Evolutionary conservation across 1,140 invertebrate genomes (phyloP).

Genomic region (Hyphantria cunea): DNA sequence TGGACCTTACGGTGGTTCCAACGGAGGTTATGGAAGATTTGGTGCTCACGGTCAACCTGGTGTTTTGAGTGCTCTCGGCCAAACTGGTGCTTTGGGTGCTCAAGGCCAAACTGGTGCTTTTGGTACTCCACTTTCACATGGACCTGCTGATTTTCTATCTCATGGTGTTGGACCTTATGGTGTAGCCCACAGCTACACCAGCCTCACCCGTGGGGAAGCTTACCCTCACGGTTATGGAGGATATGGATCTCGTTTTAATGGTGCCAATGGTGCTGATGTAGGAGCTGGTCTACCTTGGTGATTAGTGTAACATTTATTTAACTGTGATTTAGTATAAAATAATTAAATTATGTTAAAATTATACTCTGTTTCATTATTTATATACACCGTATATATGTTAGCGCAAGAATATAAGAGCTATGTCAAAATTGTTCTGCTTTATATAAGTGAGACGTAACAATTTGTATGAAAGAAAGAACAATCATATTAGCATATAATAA

Average conservation of each 20-base stretch:
- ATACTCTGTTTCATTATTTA: background rate
- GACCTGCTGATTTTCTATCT: conserved; percentile 27
- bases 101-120: too few relatives aligned
- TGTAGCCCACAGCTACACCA: conserved; percentile 3
- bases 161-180: background rate
- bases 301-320: conserved; percentile 3
- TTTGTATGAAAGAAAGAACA: too few relatives aligned
- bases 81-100: conserved; percentile 5
- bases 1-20: conserved; percentile 32
- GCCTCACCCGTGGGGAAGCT: background rate
- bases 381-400: too few relatives aligned
- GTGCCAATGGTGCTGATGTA: conserved; percentile 1
- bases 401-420: too few relatives aligned
- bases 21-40: conserved; percentile 34
- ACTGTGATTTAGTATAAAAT: conserved; percentile 22
- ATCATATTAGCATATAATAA: too few relatives aligned
- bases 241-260: background rate
- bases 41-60: background rate
- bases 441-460: too few relatives aligned
- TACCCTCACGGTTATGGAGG: conserved; percentile 1
- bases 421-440: too few relatives aligned
- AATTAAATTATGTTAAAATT: conserved; percentile 12
- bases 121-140: conserved; percentile 11
- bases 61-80: background rate
- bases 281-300: conserved; percentile 10